These are phyloP conservation scores for Gryllus bimaculatus DNA, from an alignment of 1,140 invertebrate species.

Conservation along the genomic window DNA sequence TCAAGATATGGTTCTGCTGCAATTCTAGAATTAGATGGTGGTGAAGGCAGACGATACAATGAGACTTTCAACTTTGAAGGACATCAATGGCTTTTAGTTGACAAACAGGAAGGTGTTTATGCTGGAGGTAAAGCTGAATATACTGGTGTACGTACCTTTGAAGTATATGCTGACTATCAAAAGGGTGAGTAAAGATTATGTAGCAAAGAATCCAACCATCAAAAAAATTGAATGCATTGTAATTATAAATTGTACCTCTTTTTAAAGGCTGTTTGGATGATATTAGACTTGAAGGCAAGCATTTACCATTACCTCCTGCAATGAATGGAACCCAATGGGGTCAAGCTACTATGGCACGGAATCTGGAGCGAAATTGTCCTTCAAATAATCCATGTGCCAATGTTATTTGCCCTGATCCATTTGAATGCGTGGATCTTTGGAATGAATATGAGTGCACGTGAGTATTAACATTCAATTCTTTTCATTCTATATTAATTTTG, in stretches of 20 bases:
- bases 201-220: not conserved
- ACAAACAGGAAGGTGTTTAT: constrained; percentile 90
- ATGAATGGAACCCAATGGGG: constrained; percentile 93
- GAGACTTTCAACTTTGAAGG: constrained; percentile 85
- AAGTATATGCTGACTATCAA: constrained; percentile 91
- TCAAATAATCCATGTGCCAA: constrained; percentile 90
- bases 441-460: constrained; percentile 96
- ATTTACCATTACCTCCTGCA: constrained; percentile 80
- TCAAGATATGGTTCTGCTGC: constrained; percentile 83
- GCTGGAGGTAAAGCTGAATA: constrained; percentile 92
- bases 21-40: constrained; percentile 87
- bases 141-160: constrained; percentile 81
- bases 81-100: constrained; percentile 84
- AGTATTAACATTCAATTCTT: constrained; percentile 37
- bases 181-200: constrained; percentile 51
- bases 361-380: constrained; percentile 81
- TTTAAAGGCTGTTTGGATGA: constrained; percentile 71
- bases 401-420: constrained; percentile 83
- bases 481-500: not conserved
- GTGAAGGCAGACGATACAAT: constrained; percentile 89
- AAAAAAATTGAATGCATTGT: not conserved
- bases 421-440: constrained; percentile 94
- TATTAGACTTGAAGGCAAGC: constrained; percentile 81
- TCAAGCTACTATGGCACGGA: constrained; percentile 82
- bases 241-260: not conserved